Evolutionary conservation across 2,888 invertebrate species (phyloP).

Genomic region (Carpatolechia fugitivella): DNA sequence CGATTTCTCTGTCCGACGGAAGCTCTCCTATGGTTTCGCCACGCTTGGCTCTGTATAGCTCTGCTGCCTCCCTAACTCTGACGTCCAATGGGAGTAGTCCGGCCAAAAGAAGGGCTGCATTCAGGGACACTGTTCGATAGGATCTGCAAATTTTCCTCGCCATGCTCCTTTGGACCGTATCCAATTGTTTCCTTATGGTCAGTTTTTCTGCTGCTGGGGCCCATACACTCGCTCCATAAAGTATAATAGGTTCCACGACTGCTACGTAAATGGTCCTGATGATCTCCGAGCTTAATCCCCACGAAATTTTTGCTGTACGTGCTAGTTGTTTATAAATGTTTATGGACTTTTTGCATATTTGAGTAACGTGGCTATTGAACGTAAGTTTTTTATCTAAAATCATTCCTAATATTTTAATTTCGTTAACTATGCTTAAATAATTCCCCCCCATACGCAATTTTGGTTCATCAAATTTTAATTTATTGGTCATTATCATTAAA

Average conservation of each 20-base stretch:
- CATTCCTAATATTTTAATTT: constrained; percentile 21
- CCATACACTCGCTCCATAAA: constrained; percentile 19
- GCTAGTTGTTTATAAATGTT: constrained; percentile 8
- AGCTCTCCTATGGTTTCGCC: no score
- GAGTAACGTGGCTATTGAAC: constrained; percentile 1
- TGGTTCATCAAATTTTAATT: background rate
- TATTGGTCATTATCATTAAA: background rate
- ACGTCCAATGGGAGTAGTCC: background rate
- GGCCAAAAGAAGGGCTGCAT: constrained; percentile 15
- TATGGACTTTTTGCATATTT: background rate
- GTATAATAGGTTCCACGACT: background rate
- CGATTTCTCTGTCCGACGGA: constrained; percentile 19
- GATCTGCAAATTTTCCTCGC: constrained; percentile 17
- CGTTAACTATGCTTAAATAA: background rate
- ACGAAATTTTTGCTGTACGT: constrained; percentile 3
- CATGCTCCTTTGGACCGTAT: background rate
- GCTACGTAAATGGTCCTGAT: constrained; percentile 7
- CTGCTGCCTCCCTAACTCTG: background rate
- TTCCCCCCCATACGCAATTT: constrained; percentile 6
- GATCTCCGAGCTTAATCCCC: constrained; percentile 12
- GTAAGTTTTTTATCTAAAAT: constrained; percentile 16
- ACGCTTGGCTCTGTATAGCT: background rate
- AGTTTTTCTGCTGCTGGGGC: background rate
- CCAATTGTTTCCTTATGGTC: background rate
- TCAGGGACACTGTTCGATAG: constrained; percentile 20